Percentiles rank a stretch among this genome's conserved stretches.
These are phyloP conservation scores for Lithobius niger DNA, from an alignment of 1,140 invertebrate genomes.

Conservation along the genomic window DNA sequence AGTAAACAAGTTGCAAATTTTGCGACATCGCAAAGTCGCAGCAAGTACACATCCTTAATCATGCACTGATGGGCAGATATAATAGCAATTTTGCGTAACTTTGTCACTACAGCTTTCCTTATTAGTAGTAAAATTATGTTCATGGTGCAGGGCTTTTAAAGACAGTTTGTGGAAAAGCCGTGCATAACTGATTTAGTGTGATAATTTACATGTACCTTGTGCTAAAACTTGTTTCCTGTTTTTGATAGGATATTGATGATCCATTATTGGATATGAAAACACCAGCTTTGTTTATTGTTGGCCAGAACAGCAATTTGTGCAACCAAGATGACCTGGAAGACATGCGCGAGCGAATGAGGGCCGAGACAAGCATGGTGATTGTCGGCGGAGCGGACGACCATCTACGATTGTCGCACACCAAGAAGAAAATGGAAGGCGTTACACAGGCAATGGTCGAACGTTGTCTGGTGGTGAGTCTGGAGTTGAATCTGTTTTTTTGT, in stretches of 20 bases:
- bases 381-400: slow-evolving; percentile 70
- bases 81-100: too few species aligned
- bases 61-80: too few species aligned
- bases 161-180: too few species aligned
- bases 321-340: slow-evolving; percentile 63
- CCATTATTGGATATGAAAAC: slow-evolving; percentile 53
- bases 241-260: slow-evolving; percentile 52
- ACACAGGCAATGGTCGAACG: slow-evolving; percentile 71
- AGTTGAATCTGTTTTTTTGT: too few species aligned
- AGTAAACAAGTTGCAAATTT: too few species aligned
- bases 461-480: slow-evolving; percentile 44
- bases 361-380: slow-evolving; percentile 59
- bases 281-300: slow-evolving; percentile 65
- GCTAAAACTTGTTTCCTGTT: not conserved
- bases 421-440: slow-evolving; percentile 54
- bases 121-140: too few species aligned
- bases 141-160: too few species aligned
- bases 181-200: too few species aligned
- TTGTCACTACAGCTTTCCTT: too few species aligned
- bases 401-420: slow-evolving; percentile 51
- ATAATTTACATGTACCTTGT: too few species aligned
- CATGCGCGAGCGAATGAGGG: slow-evolving; percentile 53
- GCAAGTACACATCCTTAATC: too few species aligned
- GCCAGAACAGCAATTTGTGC: slow-evolving; percentile 49
- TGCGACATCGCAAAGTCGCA: too few species aligned